phyloP scores from a whole-genome alignment of 1,140 invertebrate genomes.

The Drosophila pandora region DNA sequence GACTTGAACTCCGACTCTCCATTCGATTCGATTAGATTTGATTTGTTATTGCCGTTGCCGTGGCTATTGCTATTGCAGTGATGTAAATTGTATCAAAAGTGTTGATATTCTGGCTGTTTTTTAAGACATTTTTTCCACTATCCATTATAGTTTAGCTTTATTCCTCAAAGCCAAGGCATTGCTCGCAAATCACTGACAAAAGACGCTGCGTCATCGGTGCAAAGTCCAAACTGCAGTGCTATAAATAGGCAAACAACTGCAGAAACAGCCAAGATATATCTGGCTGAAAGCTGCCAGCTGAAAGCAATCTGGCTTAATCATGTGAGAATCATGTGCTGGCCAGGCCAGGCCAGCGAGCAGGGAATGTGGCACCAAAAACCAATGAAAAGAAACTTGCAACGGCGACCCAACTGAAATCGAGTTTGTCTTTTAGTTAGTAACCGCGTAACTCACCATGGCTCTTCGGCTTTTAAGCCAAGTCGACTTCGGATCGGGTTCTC shows the following conservation, averaged over 20 bases:
- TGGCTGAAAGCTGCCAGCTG: slow-evolving; percentile 41
- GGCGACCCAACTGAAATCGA: slow-evolving; percentile 55
- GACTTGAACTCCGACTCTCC: slow-evolving; percentile 62
- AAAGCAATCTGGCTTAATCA: slow-evolving; percentile 82
- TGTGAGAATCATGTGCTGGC: slow-evolving; percentile 60
- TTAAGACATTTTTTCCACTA: neutral
- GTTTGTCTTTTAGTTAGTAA: slow-evolving; percentile 54
- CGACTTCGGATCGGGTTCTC: slow-evolving; percentile 53
- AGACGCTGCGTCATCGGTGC: slow-evolving; percentile 73
- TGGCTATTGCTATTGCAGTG: neutral
- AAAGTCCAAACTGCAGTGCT: slow-evolving; percentile 66
- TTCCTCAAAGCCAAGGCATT: neutral
- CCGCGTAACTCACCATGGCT: slow-evolving; percentile 35
- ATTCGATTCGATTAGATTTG: neutral
- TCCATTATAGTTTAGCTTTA: neutral
- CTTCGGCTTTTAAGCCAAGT: slow-evolving; percentile 22
- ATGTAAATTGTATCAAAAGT: neutral
- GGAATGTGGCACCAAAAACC: slow-evolving; percentile 52
- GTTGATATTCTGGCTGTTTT: neutral
- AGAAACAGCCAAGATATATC: slow-evolving; percentile 31
- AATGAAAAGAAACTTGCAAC: slow-evolving; percentile 56
- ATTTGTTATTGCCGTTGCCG: neutral
- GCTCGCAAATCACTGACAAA: slow-evolving; percentile 6
- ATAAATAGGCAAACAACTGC: slow-evolving; percentile 70
- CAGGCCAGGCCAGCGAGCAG: slow-evolving; percentile 31